Evolutionary conservation across 2,888 invertebrate species (phyloP).

Genomic region (Yponomeuta evonymella): DNA sequence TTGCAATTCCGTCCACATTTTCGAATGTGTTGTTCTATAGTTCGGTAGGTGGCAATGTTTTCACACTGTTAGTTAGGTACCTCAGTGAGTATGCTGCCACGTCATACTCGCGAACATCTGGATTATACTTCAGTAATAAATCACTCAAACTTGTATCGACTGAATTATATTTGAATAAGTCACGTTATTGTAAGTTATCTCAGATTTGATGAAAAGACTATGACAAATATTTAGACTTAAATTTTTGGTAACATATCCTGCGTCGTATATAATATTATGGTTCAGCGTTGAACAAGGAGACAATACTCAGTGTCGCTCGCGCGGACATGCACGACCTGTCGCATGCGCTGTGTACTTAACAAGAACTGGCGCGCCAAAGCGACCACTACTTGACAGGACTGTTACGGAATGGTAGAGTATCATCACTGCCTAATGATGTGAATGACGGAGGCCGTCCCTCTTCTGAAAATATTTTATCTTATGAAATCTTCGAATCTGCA

Average conservation of each 20-base stretch:
- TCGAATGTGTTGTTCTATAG: constrained; percentile 46
- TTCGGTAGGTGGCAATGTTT: constrained; percentile 40
- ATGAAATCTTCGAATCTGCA: background rate
- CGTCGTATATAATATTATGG: constrained; percentile 62
- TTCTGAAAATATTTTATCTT: background rate
- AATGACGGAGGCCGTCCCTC: background rate
- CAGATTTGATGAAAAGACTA: constrained; percentile 75
- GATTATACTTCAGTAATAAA: constrained; percentile 53
- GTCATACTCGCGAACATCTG: constrained; percentile 4
- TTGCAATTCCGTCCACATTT: constrained; percentile 70
- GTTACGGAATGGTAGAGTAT: background rate
- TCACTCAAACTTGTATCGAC: constrained; percentile 67
- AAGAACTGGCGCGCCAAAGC: background rate
- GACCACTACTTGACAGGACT: background rate
- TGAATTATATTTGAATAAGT: constrained; percentile 68
- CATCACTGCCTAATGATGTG: background rate
- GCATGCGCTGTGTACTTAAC: constrained; percentile 11
- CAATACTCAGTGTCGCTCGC: constrained; percentile 56
- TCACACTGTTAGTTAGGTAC: constrained; percentile 36
- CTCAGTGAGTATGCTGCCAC: constrained; percentile 16
- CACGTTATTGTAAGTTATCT: constrained; percentile 58
- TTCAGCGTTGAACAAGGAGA: constrained; percentile 62
- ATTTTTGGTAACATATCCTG: constrained; percentile 72
- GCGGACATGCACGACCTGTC: constrained; percentile 6
- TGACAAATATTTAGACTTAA: constrained; percentile 68